A percentile compares a stretch with the other conserved stretches of the same genome.
Evolutionary conservation across 2,888 invertebrate species (phyloP).

Genomic region (Calameuta pallipes): DNA sequence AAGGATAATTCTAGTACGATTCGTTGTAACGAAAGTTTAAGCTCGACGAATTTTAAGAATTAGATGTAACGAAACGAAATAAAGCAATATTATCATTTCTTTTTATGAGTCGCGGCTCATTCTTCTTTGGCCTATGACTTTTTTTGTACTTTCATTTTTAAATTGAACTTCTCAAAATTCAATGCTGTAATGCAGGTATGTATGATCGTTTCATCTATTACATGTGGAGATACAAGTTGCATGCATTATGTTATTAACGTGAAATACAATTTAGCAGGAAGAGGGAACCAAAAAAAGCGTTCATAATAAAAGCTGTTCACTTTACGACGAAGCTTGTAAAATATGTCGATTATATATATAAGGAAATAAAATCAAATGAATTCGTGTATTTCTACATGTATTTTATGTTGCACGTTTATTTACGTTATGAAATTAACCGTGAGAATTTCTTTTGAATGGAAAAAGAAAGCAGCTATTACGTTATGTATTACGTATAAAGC

Average conservation of each 20-base stretch:
- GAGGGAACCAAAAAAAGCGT: not conserved
- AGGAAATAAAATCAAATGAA: not conserved
- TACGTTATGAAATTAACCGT: not conserved
- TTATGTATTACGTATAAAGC: not conserved
- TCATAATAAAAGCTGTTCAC: not conserved
- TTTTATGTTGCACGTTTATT: not conserved
- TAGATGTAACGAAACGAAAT: constrained; percentile 28
- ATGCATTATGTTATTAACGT: not conserved
- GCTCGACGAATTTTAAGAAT: constrained; percentile 17
- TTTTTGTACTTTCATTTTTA: not conserved
- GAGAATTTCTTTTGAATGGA: not conserved
- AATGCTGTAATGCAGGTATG: not conserved
- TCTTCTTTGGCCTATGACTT: not conserved
- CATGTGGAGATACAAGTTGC: not conserved
- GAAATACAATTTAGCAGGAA: not conserved
- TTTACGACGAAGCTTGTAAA: not conserved
- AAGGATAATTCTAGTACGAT: constrained; percentile 22
- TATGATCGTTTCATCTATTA: not conserved
- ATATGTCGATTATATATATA: not conserved
- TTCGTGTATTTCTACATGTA: not conserved
- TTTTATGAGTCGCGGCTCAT: constrained; percentile 8
- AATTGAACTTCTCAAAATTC: not conserved
- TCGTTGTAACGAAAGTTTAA: constrained; percentile 25
- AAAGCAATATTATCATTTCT: constrained; percentile 37
- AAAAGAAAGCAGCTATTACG: not conserved